Conservation (phyloP, 2,113 vertebrate species). For the Phodopus roborovskii region DNA sequence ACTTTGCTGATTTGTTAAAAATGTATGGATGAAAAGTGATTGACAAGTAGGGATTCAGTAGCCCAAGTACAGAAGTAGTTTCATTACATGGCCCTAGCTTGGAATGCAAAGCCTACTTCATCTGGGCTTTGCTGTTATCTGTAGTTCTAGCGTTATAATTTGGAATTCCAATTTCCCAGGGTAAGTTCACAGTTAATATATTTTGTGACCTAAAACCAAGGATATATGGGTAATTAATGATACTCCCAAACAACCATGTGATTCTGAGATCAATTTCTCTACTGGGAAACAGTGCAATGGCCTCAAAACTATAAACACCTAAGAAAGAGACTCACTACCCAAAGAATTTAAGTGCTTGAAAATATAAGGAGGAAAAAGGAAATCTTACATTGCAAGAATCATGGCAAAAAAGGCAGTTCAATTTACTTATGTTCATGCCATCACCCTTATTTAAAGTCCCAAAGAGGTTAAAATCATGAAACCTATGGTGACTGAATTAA, state of each 20-base stretch:
- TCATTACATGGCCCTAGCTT: neutral
- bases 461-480: slow-evolving; percentile 16
- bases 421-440: neutral
- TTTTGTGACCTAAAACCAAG: neutral
- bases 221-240: neutral
- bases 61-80: neutral
- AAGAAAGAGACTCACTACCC: slow-evolving; percentile 7
- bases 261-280: slow-evolving; percentile 23
- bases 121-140: neutral
- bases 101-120: neutral
- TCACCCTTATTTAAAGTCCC: slow-evolving; percentile 30
- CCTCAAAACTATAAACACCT: neutral
- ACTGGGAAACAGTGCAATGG: neutral
- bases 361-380: neutral
- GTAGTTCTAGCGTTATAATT: neutral
- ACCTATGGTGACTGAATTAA: neutral
- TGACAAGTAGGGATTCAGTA: neutral
- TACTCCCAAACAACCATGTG: neutral
- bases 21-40: neutral
- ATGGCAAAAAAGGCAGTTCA: neutral
- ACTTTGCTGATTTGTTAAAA: neutral
- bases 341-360: neutral
- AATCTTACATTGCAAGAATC: accelerated
- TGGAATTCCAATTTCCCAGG: neutral
- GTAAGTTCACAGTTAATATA: slow-evolving; percentile 22